A percentile compares a stretch with the other conserved stretches of the same genome.
Conservation (phyloP, 2,888 invertebrate species). For the Rhyacophila evoluta region DNA sequence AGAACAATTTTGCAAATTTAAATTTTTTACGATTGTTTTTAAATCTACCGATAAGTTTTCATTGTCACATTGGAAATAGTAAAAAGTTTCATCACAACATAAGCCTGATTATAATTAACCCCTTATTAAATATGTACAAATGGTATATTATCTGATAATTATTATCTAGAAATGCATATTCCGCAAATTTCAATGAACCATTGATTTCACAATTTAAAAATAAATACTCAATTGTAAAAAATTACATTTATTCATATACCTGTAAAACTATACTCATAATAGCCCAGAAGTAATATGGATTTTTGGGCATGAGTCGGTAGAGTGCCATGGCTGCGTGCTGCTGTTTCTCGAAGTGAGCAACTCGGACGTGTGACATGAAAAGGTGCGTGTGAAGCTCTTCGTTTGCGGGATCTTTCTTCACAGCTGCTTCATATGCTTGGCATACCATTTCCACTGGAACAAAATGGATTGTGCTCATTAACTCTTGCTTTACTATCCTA, state of each 20-base stretch:
- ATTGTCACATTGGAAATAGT: too few species aligned
- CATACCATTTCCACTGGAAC: slow-evolving; percentile 87
- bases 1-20: too few species aligned
- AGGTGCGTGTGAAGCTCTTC: slow-evolving; percentile 94
- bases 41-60: too few species aligned
- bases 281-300: slow-evolving; percentile 98
- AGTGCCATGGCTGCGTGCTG: slow-evolving; percentile 90
- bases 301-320: slow-evolving; percentile 92
- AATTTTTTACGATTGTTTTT: too few species aligned
- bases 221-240: background rate
- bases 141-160: too few species aligned
- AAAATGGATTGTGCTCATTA: too few species aligned
- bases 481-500: too few species aligned
- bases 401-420: slow-evolving; percentile 85
- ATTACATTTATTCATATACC: slow-evolving; percentile 66
- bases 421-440: slow-evolving; percentile 89
- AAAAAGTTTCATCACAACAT: too few species aligned
- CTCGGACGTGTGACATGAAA: slow-evolving; percentile 95
- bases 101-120: too few species aligned
- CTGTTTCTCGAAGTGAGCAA: slow-evolving; percentile 90
- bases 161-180: too few species aligned
- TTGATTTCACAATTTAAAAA: background rate
- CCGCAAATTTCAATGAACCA: background rate
- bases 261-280: slow-evolving; percentile 97
- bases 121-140: too few species aligned